Evolutionary conservation across 1,140 invertebrate species (phyloP).

Genomic region (Mactra quadrangularis): DNA sequence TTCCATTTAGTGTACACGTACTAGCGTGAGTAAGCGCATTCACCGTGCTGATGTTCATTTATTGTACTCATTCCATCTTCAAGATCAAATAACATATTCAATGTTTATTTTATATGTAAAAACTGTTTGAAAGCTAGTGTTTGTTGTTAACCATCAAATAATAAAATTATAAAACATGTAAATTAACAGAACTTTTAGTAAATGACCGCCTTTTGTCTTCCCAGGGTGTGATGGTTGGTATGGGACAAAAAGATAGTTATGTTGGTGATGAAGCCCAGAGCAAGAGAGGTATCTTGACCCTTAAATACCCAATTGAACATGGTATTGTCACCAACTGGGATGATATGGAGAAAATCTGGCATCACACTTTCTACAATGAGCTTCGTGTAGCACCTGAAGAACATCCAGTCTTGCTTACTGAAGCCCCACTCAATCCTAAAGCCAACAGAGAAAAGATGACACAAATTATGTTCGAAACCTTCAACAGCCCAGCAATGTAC

Average conservation of each 20-base stretch:
- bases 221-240: constrained; percentile 96
- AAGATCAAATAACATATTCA: too few species aligned
- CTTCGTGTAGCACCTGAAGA: constrained; percentile 85
- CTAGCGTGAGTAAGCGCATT: too few species aligned
- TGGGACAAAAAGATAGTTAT: constrained; percentile 98
- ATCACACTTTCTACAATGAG: constrained; percentile 96
- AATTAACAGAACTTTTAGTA: too few species aligned
- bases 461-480: constrained; percentile 85
- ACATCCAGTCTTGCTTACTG: constrained; percentile 78
- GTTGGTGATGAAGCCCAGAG: constrained; percentile 98
- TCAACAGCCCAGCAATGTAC: constrained; percentile 97
- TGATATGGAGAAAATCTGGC: constrained; percentile 87
- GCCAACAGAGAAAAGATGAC: constrained; percentile 92
- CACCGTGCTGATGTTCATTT: too few species aligned
- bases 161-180: too few species aligned
- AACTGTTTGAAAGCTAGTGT: too few species aligned
- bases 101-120: too few species aligned
- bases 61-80: too few species aligned
- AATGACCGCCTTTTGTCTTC: too few species aligned
- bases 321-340: constrained; percentile 98
- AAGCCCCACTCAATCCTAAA: constrained; percentile 80
- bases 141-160: too few species aligned
- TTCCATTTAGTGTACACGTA: too few species aligned
- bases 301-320: constrained; percentile 98
- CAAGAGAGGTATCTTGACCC: constrained; percentile 89